Conservation (phyloP, 53 echinoderm and acorn worm species). For the Luidia sarsii region DNA sequence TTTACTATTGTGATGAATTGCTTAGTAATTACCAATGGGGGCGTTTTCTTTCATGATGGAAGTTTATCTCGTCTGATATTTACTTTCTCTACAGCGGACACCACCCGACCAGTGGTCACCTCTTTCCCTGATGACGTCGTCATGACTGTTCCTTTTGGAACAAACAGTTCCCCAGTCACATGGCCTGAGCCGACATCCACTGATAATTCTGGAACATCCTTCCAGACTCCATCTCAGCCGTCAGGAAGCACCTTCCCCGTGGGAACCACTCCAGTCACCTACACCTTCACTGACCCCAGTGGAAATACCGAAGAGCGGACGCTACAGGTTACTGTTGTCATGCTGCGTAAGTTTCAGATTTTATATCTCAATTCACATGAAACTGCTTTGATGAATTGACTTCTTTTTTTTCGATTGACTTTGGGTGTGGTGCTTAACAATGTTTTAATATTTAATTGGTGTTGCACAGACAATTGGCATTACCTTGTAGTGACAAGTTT, state of each 20-base stretch:
- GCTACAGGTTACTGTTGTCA: conserved; percentile 42
- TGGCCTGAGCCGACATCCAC: conserved; percentile 61
- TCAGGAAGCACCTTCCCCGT: conserved; percentile 53
- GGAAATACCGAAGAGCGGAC: conserved; percentile 51
- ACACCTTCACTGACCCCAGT: conserved; percentile 62
- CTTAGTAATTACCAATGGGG: too few species aligned
- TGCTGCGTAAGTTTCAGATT: conserved; percentile 21
- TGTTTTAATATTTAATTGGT: too few species aligned
- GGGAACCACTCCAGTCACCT: conserved; percentile 61
- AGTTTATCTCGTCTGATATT: too few species aligned
- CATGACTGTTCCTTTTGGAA: conserved; percentile 52
- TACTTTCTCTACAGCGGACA: conserved; percentile 15
- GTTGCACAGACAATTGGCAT: too few species aligned
- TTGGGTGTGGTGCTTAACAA: too few species aligned
- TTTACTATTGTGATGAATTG: too few species aligned
- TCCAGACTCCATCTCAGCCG: conserved; percentile 13
- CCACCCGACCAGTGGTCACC: conserved; percentile 10
- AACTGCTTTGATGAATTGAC: too few species aligned
- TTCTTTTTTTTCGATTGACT: too few species aligned
- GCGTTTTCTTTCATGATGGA: too few species aligned
- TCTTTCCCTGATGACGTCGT: conserved; percentile 46
- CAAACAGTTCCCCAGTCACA: conserved; percentile 41
- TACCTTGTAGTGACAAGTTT: too few species aligned
- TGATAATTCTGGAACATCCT: conserved; percentile 47
- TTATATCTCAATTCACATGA: too few species aligned